Percentiles rank a stretch among this genome's conserved stretches.
These are phyloP conservation scores for Phyllotis vaccarum DNA, from an alignment of 2,797 vertebrate species.

Conservation along the genomic window DNA sequence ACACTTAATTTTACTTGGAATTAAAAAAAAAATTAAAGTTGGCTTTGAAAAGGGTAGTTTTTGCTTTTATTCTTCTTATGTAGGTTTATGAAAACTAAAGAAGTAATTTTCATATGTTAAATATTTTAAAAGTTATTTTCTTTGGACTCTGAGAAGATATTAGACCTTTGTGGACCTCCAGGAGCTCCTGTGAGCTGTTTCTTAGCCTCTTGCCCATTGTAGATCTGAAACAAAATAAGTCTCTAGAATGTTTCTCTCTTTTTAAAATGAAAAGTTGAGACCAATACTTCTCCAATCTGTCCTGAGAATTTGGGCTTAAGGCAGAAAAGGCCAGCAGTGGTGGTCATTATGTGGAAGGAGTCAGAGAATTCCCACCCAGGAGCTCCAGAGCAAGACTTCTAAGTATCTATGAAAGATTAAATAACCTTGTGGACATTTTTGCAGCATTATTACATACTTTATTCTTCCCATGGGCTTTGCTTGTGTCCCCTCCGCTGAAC, in stretches of 20 bases:
- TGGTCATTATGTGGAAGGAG: background rate
- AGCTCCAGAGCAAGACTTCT: constrained; percentile 7
- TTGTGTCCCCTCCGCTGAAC: background rate
- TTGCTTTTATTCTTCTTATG: constrained; percentile 62
- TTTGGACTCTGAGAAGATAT: constrained; percentile 16
- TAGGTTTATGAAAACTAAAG: constrained; percentile 63
- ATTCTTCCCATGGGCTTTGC: background rate
- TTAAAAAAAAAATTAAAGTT: background rate
- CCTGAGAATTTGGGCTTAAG: constrained; percentile 28
- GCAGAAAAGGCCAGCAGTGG: background rate
- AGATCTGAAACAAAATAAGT: constrained; percentile 26
- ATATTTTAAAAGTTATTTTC: background rate
- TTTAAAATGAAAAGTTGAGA: constrained; percentile 48
- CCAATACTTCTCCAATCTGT: constrained; percentile 44
- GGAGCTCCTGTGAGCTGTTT: constrained; percentile 17
- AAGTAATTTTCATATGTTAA: constrained; percentile 57
- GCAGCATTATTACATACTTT: background rate
- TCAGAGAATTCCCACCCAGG: constrained; percentile 31
- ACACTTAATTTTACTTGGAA: constrained; percentile 52
- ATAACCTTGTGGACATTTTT: constrained; percentile 12
- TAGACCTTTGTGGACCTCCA: background rate
- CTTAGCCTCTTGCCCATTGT: constrained; percentile 28
- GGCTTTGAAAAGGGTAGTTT: constrained; percentile 41
- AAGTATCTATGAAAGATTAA: constrained; percentile 8
- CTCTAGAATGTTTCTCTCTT: background rate